Evolutionary conservation across 2,888 invertebrate genomes (phyloP), one percentile per base, ranked within the genome.

Genomic region (Scrobipalpa atriplicella): DNA sequence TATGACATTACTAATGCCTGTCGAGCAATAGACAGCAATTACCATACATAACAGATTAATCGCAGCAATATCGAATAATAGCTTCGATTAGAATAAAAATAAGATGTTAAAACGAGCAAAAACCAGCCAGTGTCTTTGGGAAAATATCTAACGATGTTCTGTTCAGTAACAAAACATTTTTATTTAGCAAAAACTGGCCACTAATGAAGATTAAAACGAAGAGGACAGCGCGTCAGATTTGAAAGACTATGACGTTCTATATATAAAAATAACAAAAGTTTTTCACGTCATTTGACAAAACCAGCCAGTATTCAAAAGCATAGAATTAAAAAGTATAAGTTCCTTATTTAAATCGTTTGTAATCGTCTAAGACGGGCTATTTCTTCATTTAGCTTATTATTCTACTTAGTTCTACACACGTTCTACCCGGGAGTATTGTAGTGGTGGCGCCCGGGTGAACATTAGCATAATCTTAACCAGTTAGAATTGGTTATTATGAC

Each of bases 401-500:
- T 52, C 63, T 38, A 51, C 36, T 52, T 63, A 62, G 21, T 47
- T 47, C 47, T 47, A 63, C 63, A 63, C 29, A 62, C 58, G 52
- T 60, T 65, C 62, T 65, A 65, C 51, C 36, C 62, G 68, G 61
- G 18, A 41, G 60, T 56, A 38, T 72, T 73, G 71, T 71, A 68
- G 69, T 47, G 29, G 21, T 29, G 62, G 47, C 19, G 54, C 52
- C 36, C 58, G 71, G 66, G 68, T 64, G 68, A 75, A 79, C 78
- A 82, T 84, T 84, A 82, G 72, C 84, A 84, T 84, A 84, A 84
- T 84, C 83, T 84, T 80, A 79, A 80, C 78, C 74, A 73, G 77
- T 79, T 78, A 72, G 68, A 79, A 79, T 78, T 76, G 77, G 47
- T 47, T 62, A 62, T 62, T 60, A 61, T 61, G 41, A 61, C 61